These are phyloP conservation scores for Endotricha flammealis DNA, from an alignment of 2,888 invertebrate genomes.

Conservation along the genomic window DNA sequence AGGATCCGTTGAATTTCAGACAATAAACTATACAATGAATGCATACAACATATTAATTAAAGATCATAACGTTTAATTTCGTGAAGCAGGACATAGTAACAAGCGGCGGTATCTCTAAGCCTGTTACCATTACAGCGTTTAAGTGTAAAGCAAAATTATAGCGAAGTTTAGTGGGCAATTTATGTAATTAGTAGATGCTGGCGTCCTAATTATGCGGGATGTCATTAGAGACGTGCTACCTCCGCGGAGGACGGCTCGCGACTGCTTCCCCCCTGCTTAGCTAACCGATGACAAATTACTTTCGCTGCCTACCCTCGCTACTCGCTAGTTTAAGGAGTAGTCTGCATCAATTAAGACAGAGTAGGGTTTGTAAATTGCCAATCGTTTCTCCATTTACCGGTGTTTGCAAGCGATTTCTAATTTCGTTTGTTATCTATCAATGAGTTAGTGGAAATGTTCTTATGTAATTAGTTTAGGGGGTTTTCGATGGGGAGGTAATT, in stretches of 20 bases:
- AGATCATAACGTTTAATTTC: too few species aligned
- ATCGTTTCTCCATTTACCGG: conserved; percentile 71
- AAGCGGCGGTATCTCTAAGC: conserved; percentile 2
- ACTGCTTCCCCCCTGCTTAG: conserved; percentile 52
- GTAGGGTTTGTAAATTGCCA: conserved; percentile 74
- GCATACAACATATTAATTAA: too few species aligned
- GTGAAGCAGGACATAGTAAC: too few species aligned
- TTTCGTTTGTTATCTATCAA: conserved; percentile 37
- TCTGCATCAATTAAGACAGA: conserved; percentile 71
- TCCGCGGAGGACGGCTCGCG: conserved; percentile 41
- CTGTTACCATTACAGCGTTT: conserved; percentile 22
- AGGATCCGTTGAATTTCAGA: too few species aligned
- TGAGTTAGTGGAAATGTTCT: conserved; percentile 24
- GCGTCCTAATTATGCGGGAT: conserved; percentile 72
- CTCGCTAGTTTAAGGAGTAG: conserved; percentile 68
- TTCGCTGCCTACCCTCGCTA: conserved; percentile 60
- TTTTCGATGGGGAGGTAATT: conserved; percentile 40
- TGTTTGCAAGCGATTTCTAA: conserved; percentile 60
- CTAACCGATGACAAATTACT: conserved; percentile 77
- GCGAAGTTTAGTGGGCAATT: conserved; percentile 71
- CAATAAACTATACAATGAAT: too few species aligned
- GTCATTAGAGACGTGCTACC: conserved; percentile 69
- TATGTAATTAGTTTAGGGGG: conserved; percentile 40
- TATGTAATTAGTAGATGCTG: conserved; percentile 73
- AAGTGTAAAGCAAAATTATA: conserved; percentile 57